Percentiles rank a stretch among this genome's conserved stretches.
These are phyloP conservation scores for Halocaridina rubra DNA, from an alignment of 2,888 invertebrate species.

Conservation along the genomic window DNA sequence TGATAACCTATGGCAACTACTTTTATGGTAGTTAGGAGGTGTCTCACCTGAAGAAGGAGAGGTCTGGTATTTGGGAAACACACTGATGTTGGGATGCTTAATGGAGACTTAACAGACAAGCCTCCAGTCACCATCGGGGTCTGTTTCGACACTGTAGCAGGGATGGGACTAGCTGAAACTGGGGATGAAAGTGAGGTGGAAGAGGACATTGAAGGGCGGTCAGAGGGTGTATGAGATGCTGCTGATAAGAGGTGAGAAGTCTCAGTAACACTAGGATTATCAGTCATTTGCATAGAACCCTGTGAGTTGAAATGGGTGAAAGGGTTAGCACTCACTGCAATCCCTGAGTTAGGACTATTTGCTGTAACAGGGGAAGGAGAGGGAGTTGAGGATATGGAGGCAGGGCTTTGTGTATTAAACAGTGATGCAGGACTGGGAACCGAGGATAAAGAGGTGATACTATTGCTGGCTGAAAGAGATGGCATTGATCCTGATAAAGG, in stretches of 20 bases:
- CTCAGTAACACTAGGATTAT: too few species aligned
- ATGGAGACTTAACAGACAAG: slow-evolving; percentile 20
- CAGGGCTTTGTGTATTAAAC: background rate
- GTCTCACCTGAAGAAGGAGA: slow-evolving; percentile 48
- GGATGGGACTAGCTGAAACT: slow-evolving; percentile 12
- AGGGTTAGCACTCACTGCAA: too few species aligned
- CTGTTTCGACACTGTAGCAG: background rate
- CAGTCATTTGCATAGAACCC: too few species aligned
- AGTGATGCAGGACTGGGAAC: background rate
- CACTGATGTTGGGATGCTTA: slow-evolving; percentile 40
- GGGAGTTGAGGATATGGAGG: background rate
- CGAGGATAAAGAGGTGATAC: background rate
- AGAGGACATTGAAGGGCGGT: background rate
- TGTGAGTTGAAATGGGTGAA: too few species aligned
- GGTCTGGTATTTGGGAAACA: slow-evolving; percentile 42
- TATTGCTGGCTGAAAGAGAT: background rate
- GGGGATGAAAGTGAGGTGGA: slow-evolving; percentile 4
- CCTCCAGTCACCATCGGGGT: background rate
- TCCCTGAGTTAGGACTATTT: background rate
- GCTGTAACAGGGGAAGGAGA: background rate
- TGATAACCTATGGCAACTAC: too few species aligned
- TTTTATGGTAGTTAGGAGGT: too few species aligned
- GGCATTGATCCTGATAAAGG: background rate
- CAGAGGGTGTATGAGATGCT: too few species aligned
- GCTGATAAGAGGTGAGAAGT: too few species aligned